Evolutionary conservation across 2,888 invertebrate genomes (phyloP), one percentile per base, ranked within the genome.

Genomic region (Toxonevra muliebris): DNA sequence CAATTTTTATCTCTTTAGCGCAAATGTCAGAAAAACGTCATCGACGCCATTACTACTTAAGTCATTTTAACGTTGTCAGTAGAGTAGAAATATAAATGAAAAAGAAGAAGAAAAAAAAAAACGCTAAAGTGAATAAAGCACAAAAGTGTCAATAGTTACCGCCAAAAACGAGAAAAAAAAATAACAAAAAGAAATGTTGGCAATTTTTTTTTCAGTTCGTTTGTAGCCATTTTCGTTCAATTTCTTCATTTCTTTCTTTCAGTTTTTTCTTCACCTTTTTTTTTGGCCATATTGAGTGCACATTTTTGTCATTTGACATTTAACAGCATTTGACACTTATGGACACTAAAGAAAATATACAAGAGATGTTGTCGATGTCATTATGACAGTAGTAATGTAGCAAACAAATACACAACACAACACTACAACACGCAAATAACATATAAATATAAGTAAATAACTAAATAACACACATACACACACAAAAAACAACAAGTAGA

Each of bases 271-370:
- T 12, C 20, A 30, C 30, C 13, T 10, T 41, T 53, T 53, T 7
- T 15, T 15, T 53, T 7, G 2, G 30, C 12, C 17, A 41, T 17
- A 5, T 42, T 60, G 48, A 43, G n/a, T 45, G 60, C 48, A 19
- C 19, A 20, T 52, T 52, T 48, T 68, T 71, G 70, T 74, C 76
- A 76, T 76, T 76, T 78, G 75, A 73, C 77, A 77, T 76, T 76
- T 77, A 77, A 78, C 78, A 76, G 71, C 75, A 73, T 74, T 77
- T 77, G 77, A 77, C 77, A 75, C 77, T 69, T 62, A 40, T 65
- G 71, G 69, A 65, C 40, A 30, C 13, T 41, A 41, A 15, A 58
- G n/a, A 30, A 30, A 57, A 64, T 43, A 61, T 17, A 58, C 40
- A 50, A 58, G 15, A 50, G 43, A 59, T 48, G 42, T 58, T 42